Conservation (phyloP, 2,113 vertebrate species). For the Cyanoramphus novaezelandiae region DNA sequence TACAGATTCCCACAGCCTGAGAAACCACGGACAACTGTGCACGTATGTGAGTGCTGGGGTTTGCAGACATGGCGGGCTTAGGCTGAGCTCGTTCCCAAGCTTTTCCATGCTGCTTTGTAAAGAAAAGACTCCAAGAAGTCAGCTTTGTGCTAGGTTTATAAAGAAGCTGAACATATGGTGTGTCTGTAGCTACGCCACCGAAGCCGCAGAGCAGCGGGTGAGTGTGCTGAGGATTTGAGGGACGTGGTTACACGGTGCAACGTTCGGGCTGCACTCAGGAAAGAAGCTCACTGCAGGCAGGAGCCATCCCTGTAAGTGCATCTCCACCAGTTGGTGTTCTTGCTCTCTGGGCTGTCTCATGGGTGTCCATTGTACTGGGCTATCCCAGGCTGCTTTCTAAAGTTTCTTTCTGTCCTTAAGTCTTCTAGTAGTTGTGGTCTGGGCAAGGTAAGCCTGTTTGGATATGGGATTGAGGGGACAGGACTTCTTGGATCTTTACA, state of each 20-base stretch:
- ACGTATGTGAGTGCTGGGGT: background rate
- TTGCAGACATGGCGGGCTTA: background rate
- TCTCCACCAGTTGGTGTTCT: background rate
- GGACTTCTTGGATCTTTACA: background rate
- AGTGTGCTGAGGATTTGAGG: rapidly evolving
- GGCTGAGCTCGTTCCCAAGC: background rate
- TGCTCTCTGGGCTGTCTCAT: background rate
- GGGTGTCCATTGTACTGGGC: background rate
- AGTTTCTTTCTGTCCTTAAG: background rate
- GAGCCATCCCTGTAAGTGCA: background rate
- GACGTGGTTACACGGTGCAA: rapidly evolving
- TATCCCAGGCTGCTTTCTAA: background rate
- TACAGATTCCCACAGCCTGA: background rate
- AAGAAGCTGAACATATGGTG: background rate
- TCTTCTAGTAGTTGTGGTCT: background rate
- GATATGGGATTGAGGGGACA: background rate
- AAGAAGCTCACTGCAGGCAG: background rate
- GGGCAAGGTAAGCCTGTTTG: background rate
- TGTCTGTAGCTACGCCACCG: background rate
- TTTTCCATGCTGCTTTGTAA: background rate
- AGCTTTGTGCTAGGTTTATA: background rate
- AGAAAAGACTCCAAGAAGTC: background rate
- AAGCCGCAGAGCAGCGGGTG: rapidly evolving
- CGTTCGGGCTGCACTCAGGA: background rate
- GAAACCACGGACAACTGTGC: background rate